A percentile compares a stretch with the other conserved stretches of the same genome.
These are phyloP conservation scores for Galerucella nymphaeae DNA, from an alignment of 2,888 invertebrate species.

Conservation along the genomic window DNA sequence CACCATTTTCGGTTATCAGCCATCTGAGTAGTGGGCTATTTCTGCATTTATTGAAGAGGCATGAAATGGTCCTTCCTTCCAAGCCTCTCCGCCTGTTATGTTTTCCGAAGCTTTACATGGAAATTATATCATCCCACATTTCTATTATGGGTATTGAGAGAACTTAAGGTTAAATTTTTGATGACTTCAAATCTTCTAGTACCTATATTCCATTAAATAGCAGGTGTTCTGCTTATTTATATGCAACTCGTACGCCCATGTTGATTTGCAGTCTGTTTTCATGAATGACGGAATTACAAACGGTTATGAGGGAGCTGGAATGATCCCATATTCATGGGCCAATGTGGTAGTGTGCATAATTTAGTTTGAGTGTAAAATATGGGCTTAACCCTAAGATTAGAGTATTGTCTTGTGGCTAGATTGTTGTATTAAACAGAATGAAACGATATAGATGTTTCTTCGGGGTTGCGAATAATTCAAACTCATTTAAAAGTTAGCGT, in stretches of 20 bases:
- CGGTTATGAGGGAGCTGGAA: constrained; percentile 24
- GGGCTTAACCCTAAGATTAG: constrained; percentile 28
- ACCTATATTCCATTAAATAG: too few species aligned
- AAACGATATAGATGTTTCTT: constrained; percentile 23
- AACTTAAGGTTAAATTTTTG: too few species aligned
- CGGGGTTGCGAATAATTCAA: constrained; percentile 26
- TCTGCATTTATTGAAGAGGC: too few species aligned
- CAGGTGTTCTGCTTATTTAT: too few species aligned
- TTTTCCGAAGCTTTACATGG: too few species aligned
- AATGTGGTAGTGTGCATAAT: constrained; percentile 30
- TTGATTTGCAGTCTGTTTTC: constrained; percentile 23
- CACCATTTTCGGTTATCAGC: too few species aligned
- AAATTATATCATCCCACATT: too few species aligned
- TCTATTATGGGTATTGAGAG: too few species aligned
- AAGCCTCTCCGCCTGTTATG: too few species aligned
- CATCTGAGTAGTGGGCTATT: too few species aligned
- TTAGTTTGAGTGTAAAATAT: constrained; percentile 29
- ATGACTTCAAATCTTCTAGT: too few species aligned
- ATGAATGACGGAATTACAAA: constrained; percentile 24
- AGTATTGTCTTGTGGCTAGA: constrained; percentile 35
- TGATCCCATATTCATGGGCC: constrained; percentile 28
- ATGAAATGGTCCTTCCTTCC: too few species aligned
- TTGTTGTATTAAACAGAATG: constrained; percentile 28
- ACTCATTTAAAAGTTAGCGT: constrained; percentile 29
- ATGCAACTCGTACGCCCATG: constrained; percentile 1